These are phyloP conservation scores for Drosophila auraria DNA, from an alignment of 1,140 invertebrate species.

Conservation along the genomic window DNA sequence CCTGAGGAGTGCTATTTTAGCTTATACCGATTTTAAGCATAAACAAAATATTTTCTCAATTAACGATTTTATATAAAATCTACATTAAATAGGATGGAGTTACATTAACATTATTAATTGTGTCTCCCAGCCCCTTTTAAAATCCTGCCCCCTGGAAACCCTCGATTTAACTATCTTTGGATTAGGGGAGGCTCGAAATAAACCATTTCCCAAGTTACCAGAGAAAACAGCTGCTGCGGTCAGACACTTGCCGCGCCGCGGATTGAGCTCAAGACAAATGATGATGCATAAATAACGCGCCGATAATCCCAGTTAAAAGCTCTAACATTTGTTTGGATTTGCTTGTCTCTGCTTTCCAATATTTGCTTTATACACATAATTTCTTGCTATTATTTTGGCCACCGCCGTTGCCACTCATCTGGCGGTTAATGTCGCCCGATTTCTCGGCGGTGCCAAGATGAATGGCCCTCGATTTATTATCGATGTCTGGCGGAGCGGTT, in stretches of 20 bases:
- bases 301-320: constrained; percentile 82
- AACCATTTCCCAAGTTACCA: constrained; percentile 7
- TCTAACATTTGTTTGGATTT: constrained; percentile 81
- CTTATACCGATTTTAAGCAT: not conserved
- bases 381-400: constrained; percentile 60
- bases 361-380: constrained; percentile 67
- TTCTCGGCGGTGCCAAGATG: constrained; percentile 48
- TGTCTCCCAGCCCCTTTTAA: not conserved
- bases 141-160: not conserved
- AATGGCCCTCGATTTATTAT: constrained; percentile 75
- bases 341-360: constrained; percentile 51
- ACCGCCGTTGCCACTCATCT: constrained; percentile 20
- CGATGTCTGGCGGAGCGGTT: constrained; percentile 70
- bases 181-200: not conserved
- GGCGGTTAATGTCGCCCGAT: constrained; percentile 75
- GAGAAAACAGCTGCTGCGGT: constrained; percentile 28
- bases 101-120: not conserved
- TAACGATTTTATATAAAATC: not conserved
- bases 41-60: not conserved
- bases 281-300: constrained; percentile 73
- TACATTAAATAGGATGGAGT: not conserved
- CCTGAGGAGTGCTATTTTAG: not conserved
- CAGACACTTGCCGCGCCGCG: constrained; percentile 16
- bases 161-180: not conserved
- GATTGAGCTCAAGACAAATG: constrained; percentile 65